Evolutionary conservation across 2,888 invertebrate genomes (phyloP), one percentile per base, ranked within the genome.

Genomic region (Xestia rhomboidea): DNA sequence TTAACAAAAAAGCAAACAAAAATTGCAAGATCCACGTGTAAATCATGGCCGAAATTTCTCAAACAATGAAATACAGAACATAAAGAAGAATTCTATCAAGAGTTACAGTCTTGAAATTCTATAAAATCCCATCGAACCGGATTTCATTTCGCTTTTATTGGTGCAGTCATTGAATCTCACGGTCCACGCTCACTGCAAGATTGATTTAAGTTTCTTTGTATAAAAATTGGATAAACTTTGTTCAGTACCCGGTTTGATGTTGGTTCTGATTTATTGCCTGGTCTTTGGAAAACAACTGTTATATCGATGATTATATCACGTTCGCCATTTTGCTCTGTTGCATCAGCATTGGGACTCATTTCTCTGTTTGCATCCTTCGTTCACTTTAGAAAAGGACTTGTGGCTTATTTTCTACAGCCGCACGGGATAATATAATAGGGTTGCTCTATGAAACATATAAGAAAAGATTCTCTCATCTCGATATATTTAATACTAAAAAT

Each of bases 71-170:
- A 82, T 77, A 79, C 71, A 79, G 69, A 63, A 69, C 71, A 82
- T 79, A 88, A 83, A 87, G 68, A 73, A 68, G 79, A 80, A 87
- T 85, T 83, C 84, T 86, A 88, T 88, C 88, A 85, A 81, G 81
- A 88, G 79, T 87, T 69, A 84, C 72, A 76, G 79, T 88, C 83
- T 87, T 82, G 82, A 82, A 84, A 81, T 88, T 85, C 86, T 87
- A 83, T 87, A 84, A 86, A 87, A 79, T 83, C 79, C 76, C 84
- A 87, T 85, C 84, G 79, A 82, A 84, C 81, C 76, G 79, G 82
- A 85, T 86, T 87, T 87, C 83, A 88, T 88, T 87, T 82, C 83
- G 77, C 68, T 88, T 88, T 88, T 87, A 88, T 87, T 87, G 83
- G 85, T 85, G 82, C 87, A 87, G 81, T 85, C 86, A 85, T 82